Conservation (phyloP, 2,888 invertebrate species). For the Drosophila quasianomalipes region DNA sequence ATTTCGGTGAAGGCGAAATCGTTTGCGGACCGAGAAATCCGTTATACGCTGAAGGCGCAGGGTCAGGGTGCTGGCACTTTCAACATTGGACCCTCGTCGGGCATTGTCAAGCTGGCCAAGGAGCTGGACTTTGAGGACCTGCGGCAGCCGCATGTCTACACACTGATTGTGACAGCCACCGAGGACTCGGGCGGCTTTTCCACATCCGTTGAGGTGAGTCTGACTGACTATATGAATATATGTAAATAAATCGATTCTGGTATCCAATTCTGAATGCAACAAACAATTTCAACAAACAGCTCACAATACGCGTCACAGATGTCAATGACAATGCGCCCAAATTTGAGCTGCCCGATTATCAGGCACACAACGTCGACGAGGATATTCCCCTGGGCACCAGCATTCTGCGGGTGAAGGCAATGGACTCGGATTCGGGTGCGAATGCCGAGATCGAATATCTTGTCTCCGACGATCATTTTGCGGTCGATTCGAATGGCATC, state of each 20-base stretch:
- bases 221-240: too few relatives aligned
- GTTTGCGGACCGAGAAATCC: conserved; percentile 97
- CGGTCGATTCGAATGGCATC: conserved; percentile 96
- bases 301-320: conserved; percentile 97
- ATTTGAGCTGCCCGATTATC: conserved; percentile 98
- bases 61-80: conserved; percentile 98
- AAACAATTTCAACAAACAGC: conserved; percentile 86
- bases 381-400: conserved; percentile 96
- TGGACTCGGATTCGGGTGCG: conserved; percentile 96
- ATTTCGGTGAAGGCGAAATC: conserved; percentile 99
- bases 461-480: conserved; percentile 96
- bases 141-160: conserved; percentile 96
- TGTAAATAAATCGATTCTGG: not conserved
- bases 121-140: conserved; percentile 98
- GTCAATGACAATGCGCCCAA: conserved; percentile 99
- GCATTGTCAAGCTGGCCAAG: conserved; percentile 97
- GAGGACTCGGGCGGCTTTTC: conserved; percentile 99
- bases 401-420: conserved; percentile 97
- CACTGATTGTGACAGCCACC: conserved; percentile 96
- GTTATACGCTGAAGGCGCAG: conserved; percentile 97
- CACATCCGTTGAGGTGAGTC: conserved; percentile 94
- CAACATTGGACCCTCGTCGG: conserved; percentile 96
- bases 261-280: conserved; percentile 3
- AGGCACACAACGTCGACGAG: conserved; percentile 98
- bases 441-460: conserved; percentile 98